A percentile compares a stretch with the other conserved stretches of the same genome.
Conservation (phyloP, 2,113 vertebrate species). For the Alectura lathami region DNA sequence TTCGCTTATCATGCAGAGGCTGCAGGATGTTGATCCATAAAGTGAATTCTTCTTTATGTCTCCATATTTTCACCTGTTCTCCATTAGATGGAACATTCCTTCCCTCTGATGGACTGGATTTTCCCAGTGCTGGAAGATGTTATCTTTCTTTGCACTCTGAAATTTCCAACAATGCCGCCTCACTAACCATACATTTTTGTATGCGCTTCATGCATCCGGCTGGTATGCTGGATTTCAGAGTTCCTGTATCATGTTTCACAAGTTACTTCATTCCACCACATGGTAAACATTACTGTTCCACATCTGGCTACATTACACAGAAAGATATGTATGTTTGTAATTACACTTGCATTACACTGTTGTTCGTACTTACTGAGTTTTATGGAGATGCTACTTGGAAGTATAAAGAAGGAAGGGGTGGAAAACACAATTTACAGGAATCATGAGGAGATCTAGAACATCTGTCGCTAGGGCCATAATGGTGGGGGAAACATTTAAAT, state of each 20-base stretch:
- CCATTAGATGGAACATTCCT: neutral
- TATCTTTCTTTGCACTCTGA: conserved; percentile 21
- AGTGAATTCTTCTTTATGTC: neutral
- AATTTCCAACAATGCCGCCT: conserved; percentile 19
- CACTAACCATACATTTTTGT: conserved; percentile 23
- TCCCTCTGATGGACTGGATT: neutral
- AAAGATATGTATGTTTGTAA: neutral
- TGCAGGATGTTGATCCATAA: neutral
- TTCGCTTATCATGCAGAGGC: neutral
- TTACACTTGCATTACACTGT: neutral
- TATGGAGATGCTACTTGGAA: neutral
- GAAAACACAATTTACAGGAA: neutral
- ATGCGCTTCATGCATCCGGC: conserved; percentile 30
- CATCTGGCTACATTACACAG: conserved; percentile 9
- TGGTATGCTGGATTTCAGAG: conserved; percentile 1
- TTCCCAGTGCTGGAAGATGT: neutral
- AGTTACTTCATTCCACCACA: conserved; percentile 14
- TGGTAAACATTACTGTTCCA: conserved; percentile 31
- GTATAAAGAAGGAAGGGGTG: neutral
- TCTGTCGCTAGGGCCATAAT: conserved; percentile 20
- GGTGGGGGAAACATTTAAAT: neutral
- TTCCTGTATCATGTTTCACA: conserved; percentile 40
- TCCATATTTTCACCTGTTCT: neutral
- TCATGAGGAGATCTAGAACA: neutral
- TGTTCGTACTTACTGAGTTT: neutral